Percentiles rank a stretch among this genome's conserved stretches.
phyloP scores from a whole-genome alignment of 1,140 invertebrate genomes.

The Bombus breviceps region DNA sequence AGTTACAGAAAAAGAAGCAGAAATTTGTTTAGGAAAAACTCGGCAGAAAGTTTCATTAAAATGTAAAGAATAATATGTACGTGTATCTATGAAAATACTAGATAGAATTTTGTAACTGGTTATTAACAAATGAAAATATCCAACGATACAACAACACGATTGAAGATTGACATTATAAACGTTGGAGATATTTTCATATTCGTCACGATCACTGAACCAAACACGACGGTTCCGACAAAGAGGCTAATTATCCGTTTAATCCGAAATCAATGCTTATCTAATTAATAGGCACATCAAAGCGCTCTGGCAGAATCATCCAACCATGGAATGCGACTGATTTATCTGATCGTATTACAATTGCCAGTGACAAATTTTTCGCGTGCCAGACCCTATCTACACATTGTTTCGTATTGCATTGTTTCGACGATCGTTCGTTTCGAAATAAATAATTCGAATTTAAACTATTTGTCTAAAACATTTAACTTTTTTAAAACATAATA shows the following conservation, averaged over 20 bases:
- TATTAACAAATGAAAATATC: not conserved
- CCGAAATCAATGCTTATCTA: slow-evolving; percentile 26
- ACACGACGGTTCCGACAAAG: slow-evolving; percentile 2
- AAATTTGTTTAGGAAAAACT: not conserved
- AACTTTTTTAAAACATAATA: no score
- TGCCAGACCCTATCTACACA: not conserved
- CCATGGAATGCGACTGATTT: slow-evolving; percentile 43
- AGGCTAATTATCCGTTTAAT: slow-evolving; percentile 15
- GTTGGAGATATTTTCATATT: not conserved
- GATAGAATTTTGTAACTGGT: not conserved
- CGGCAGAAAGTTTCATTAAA: not conserved
- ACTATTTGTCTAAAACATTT: not conserved
- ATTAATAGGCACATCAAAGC: slow-evolving; percentile 57
- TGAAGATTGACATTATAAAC: no score
- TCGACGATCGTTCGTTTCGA: not conserved
- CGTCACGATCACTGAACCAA: not conserved
- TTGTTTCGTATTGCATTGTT: not conserved
- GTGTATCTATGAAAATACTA: no score
- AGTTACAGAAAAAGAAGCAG: no score
- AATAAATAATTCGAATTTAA: not conserved
- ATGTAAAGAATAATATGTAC: not conserved
- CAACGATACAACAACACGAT: not conserved
- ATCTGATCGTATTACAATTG: slow-evolving; percentile 34
- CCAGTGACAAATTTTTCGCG: slow-evolving; percentile 19
- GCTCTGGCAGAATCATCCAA: not conserved